These are phyloP conservation scores for Botrylloides violaceus DNA, from an alignment of 23 tunicate genomes.

Conservation along the genomic window DNA sequence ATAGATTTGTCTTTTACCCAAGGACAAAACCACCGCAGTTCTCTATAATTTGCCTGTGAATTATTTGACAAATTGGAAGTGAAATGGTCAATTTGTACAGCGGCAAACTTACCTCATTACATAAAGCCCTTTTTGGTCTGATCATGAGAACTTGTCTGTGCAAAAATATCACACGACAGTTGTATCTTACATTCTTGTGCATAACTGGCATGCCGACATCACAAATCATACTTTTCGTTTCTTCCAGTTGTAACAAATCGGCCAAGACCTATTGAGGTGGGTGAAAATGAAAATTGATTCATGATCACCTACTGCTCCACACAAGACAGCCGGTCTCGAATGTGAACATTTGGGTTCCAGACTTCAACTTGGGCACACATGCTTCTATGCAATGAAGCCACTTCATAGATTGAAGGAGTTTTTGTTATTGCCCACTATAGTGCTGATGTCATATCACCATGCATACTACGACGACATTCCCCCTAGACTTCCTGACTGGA, in stretches of 20 bases:
- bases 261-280: conserved; percentile 73
- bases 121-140: conserved; percentile 60
- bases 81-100: background rate
- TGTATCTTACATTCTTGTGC: conserved; percentile 45
- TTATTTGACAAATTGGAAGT: background rate
- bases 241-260: conserved; percentile 47
- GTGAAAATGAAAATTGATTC: background rate
- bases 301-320: no score
- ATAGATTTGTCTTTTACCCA: conserved; percentile 49
- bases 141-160: conserved; percentile 58
- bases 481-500: no score
- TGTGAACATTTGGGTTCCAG: no score
- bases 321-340: no score
- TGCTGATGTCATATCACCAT: no score
- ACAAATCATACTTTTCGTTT: conserved; percentile 72
- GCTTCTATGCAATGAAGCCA: no score
- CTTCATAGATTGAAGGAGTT: no score
- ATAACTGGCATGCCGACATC: conserved; percentile 94
- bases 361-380: no score
- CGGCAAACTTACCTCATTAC: conserved; percentile 33
- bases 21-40: conserved; percentile 76
- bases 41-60: conserved; percentile 53
- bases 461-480: no score
- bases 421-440: no score
- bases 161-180: conserved; percentile 67